Evolutionary conservation across 2,797 vertebrate species (phyloP).

Genomic region (Pseudochirops corinnae): DNA sequence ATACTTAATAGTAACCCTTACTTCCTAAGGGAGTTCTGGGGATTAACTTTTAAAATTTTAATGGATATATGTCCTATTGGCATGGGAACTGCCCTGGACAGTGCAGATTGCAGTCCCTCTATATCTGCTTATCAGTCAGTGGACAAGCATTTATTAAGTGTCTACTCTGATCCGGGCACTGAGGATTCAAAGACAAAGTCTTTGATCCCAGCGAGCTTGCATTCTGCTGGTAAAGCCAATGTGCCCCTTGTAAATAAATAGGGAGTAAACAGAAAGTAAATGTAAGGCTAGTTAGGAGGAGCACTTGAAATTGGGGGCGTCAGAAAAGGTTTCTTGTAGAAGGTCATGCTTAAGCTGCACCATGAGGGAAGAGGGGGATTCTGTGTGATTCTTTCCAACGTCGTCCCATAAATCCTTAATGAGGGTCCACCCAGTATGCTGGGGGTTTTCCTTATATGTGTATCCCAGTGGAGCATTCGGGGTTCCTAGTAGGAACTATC

Average conservation of each 20-base stretch:
- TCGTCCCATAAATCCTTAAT: neutral
- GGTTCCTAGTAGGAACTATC: neutral
- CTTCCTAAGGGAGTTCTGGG: slow-evolving; percentile 43
- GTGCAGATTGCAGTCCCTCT: neutral
- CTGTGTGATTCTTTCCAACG: neutral
- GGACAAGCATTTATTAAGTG: neutral
- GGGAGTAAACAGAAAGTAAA: neutral
- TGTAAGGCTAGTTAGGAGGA: neutral
- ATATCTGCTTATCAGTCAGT: neutral
- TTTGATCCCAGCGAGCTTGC: neutral
- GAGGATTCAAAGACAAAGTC: neutral
- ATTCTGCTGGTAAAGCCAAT: neutral
- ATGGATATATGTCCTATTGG: neutral
- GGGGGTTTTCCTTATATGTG: neutral
- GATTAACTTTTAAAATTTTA: neutral
- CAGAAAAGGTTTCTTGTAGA: neutral
- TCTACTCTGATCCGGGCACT: neutral
- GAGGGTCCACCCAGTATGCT: neutral
- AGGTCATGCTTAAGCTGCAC: neutral
- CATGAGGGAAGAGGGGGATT: neutral
- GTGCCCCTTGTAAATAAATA: neutral
- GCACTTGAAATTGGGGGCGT: neutral
- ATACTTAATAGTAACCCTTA: neutral
- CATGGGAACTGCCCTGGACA: neutral
- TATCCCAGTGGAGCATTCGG: neutral